phyloP scores from a whole-genome alignment of 2,888 invertebrate genomes.

The Pecten maximus region DNA sequence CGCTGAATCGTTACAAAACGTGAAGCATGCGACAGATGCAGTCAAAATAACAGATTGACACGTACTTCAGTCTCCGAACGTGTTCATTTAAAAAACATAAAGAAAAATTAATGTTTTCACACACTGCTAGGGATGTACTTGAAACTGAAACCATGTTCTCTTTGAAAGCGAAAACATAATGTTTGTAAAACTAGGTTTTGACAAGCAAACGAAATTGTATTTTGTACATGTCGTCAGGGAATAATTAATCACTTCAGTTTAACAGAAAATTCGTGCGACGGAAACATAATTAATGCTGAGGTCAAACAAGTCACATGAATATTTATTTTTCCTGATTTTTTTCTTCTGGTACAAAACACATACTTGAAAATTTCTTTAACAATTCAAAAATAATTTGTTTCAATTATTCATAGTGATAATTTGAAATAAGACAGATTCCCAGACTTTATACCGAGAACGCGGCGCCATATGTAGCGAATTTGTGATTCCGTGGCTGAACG shows the following conservation, averaged over 20 bases:
- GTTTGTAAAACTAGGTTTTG: constrained; percentile 31
- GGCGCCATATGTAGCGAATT: constrained; percentile 14
- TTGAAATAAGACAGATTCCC: not conserved
- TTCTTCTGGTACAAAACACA: constrained; percentile 2
- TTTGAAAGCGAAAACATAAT: constrained; percentile 12
- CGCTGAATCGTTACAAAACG: not conserved
- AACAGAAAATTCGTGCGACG: not conserved
- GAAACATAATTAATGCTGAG: not conserved
- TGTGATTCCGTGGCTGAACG: not conserved
- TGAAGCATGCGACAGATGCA: constrained; percentile 23
- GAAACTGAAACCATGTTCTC: constrained; percentile 25
- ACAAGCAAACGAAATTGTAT: constrained; percentile 28
- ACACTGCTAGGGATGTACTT: constrained; percentile 29
- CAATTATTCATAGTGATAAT: constrained; percentile 21
- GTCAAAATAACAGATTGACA: constrained; percentile 30
- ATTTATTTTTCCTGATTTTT: constrained; percentile 27
- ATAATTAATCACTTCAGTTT: not conserved
- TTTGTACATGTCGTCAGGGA: not conserved
- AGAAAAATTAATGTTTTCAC: constrained; percentile 29
- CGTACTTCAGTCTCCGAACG: not conserved
- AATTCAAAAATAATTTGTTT: constrained; percentile 5
- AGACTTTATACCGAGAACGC: not conserved
- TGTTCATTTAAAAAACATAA: constrained; percentile 35
- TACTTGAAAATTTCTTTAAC: not conserved
- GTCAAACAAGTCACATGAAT: not conserved